These are phyloP conservation scores for Dinomys branickii DNA, from an alignment of 2,113 vertebrate species.

Conservation along the genomic window DNA sequence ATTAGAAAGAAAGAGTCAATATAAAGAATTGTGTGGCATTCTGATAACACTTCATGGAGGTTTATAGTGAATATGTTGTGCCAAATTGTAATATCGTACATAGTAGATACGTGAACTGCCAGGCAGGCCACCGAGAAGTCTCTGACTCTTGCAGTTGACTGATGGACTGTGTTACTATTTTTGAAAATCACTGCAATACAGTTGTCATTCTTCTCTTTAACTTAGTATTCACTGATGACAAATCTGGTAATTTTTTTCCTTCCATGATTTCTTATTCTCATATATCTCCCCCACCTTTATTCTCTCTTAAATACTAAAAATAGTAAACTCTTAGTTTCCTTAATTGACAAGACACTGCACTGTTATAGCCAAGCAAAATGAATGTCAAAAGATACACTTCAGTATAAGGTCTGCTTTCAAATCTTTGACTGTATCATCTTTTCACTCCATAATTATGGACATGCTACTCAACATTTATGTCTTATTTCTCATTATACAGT, in stretches of 20 bases:
- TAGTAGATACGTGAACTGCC: not conserved
- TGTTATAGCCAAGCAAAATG: not conserved
- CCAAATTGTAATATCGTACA: conserved; percentile 7
- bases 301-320: not conserved
- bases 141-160: not conserved
- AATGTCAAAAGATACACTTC: not conserved
- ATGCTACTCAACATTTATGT: conserved; percentile 1
- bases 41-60: conserved; percentile 54
- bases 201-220: conserved; percentile 45
- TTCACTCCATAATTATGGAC: not conserved
- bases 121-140: conserved; percentile 20
- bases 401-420: not conserved
- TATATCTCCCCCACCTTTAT: not conserved
- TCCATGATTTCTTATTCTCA: conserved; percentile 6
- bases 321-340: conserved; percentile 41
- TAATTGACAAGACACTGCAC: not conserved
- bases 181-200: not conserved
- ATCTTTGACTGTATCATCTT: not conserved
- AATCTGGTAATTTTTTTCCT: not conserved
- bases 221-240: not conserved
- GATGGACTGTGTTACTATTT: conserved; percentile 48
- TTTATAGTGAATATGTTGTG: conserved; percentile 2
- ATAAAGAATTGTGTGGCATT: conserved; percentile 36
- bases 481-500: not conserved
- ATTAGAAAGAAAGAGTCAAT: conserved; percentile 37